Percentiles rank a stretch among this genome's conserved stretches.
Conservation (phyloP, 2,888 invertebrate genomes). For the Thera britannica region DNA sequence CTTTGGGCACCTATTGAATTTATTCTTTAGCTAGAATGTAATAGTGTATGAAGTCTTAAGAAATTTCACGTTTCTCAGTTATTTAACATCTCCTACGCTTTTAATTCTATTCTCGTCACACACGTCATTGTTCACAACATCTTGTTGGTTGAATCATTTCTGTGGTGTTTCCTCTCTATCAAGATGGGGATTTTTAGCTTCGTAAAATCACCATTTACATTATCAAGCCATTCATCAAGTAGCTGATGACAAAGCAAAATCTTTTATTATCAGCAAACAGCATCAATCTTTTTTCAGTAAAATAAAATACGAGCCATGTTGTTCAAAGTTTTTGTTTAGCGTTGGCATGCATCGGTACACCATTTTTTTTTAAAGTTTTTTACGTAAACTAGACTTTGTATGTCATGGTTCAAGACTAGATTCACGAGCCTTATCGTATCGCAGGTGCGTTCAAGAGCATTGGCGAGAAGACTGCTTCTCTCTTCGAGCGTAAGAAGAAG, state of each 20-base stretch:
- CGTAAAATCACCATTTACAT: not conserved
- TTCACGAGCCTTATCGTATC: conserved; percentile 26
- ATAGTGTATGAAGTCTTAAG: not conserved
- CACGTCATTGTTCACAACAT: conserved; percentile 18
- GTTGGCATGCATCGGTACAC: no score
- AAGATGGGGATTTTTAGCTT: conserved; percentile 5
- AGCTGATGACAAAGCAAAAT: not conserved
- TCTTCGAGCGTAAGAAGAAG: conserved; percentile 90
- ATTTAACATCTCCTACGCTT: conserved; percentile 12
- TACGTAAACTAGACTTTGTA: no score
- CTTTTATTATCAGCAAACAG: not conserved
- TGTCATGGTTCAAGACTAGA: not conserved
- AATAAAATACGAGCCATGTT: not conserved
- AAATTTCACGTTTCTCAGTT: conserved; percentile 11
- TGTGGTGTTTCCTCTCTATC: conserved; percentile 14
- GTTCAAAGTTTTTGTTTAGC: not conserved
- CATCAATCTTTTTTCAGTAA: not conserved
- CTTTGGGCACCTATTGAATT: not conserved
- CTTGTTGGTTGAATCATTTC: conserved; percentile 17
- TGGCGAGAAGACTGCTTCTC: conserved; percentile 88
- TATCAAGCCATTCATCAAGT: conserved; percentile 6
- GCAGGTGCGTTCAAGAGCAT: conserved; percentile 89
- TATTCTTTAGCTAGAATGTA: not conserved
- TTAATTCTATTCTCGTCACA: conserved; percentile 16
- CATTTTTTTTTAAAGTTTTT: no score